These are phyloP conservation scores for Matsumurasca onukii DNA, from an alignment of 1,140 invertebrate genomes.

Conservation along the genomic window DNA sequence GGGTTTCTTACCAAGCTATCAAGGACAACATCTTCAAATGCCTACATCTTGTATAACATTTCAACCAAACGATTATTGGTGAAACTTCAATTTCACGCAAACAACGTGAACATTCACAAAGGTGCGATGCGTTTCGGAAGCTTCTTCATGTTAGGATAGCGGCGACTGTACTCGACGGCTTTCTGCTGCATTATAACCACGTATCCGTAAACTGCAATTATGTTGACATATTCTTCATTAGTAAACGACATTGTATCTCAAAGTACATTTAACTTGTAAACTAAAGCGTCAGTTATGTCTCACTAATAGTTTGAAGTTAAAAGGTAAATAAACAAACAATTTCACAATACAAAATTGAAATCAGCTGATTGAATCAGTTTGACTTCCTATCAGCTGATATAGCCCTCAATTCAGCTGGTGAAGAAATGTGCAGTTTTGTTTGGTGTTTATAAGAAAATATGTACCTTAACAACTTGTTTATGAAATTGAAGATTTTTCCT, in stretches of 20 bases:
- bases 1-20: slow-evolving; percentile 2
- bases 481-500: not conserved
- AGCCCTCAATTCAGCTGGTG: not conserved
- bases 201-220: not conserved
- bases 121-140: not conserved
- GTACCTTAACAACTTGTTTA: not conserved
- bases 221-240: not conserved
- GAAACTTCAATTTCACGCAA: not conserved
- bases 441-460: not conserved
- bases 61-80: not conserved
- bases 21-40: slow-evolving; percentile 2
- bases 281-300: not conserved
- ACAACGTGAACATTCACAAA: not conserved
- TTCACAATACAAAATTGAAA: not conserved
- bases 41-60: not conserved
- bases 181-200: slow-evolving; percentile 9
- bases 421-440: not conserved
- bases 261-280: not conserved
- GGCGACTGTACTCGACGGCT: slow-evolving; percentile 1
- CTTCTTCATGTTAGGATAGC: slow-evolving; percentile 9
- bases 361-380: not conserved
- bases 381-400: not conserved
- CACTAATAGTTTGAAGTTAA: not conserved
- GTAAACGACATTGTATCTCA: slow-evolving; percentile 1
- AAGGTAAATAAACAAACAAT: not conserved